Evolutionary conservation across 1,140 invertebrate species (phyloP), one percentile per base, ranked within the genome.

Genomic region (Rhopalosiphum padi): DNA sequence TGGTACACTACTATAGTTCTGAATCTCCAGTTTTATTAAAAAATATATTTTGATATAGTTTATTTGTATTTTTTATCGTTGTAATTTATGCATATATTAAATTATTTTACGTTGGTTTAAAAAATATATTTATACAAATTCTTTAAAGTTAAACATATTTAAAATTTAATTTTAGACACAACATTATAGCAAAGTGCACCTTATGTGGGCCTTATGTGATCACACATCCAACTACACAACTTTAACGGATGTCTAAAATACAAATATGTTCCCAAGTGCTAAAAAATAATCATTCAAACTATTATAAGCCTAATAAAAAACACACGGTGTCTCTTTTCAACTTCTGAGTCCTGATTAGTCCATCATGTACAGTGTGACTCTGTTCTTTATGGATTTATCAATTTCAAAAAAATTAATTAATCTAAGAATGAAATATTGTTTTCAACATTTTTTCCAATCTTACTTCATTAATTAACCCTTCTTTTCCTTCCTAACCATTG

Each of bases 91-190:
- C 15, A 77, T 77, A 77, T 15, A 77, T n/a, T n/a, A 77, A n/a
- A n/a, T 77, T 77, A 18, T 77, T 18, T 77, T 77, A 77, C 1
- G 30, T 35, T 18, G 30, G 9, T 68, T n/a, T 15, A n/a, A 15
- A 68, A 77, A n/a, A 35, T 21, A 35, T 35, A 77, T 30, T 77
- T n/a, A 77, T n/a, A n/a, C 4, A 77, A n/a, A 77, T 77, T 77
- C 15, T 77, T 51, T n/a, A 77, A 77, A 77, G n/a, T 77, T n/a
- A 77, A 77, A 77, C n/a, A 68, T n/a, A 68, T 60, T 60, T 60
- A 9, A 60, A 30, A 68, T 68, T 68, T n/a, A 68, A 68, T n/a
- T 30, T 68, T 68, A 30, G 11, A 60, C 3, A 30, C 4, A 68
- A 68, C 60, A 68, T 68, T 68, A 3, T 0, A n/a, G 25, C 11